Evolutionary conservation across 2,113 vertebrate genomes (phyloP).

Genomic region (Phasianus colchicus): DNA sequence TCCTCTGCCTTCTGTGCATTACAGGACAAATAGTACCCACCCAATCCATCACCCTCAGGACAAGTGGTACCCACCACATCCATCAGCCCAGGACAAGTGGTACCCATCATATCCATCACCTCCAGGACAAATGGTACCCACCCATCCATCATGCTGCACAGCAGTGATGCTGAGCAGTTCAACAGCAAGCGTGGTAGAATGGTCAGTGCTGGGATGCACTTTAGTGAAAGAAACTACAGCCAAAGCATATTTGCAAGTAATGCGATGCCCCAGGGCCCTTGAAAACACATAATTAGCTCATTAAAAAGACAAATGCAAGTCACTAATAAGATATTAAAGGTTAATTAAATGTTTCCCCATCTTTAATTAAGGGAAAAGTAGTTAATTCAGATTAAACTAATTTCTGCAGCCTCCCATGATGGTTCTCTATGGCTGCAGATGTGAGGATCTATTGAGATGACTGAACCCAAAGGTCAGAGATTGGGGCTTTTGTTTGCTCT

Average conservation of each 20-base stretch:
- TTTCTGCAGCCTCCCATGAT: slow-evolving; percentile 24
- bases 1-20: fast-evolving
- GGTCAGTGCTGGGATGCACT: not conserved
- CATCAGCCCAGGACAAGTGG: not conserved
- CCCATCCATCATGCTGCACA: fast-evolving
- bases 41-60: not conserved
- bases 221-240: not conserved
- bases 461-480: not conserved
- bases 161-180: not conserved
- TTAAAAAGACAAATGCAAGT: slow-evolving; percentile 55
- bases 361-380: slow-evolving; percentile 60
- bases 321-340: slow-evolving; percentile 63
- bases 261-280: not conserved
- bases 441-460: not conserved
- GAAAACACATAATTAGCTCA: slow-evolving; percentile 57
- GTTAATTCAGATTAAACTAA: slow-evolving; percentile 18
- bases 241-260: slow-evolving; percentile 32
- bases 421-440: not conserved
- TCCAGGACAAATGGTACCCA: not conserved
- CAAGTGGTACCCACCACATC: not conserved
- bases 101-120: not conserved
- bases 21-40: not conserved
- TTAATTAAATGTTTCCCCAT: slow-evolving; percentile 57
- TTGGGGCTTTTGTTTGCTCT: not conserved
- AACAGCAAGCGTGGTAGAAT: fast-evolving